A percentile compares a stretch with the other conserved stretches of the same genome.
These are phyloP conservation scores for Rattus norvegicus DNA, from an alignment of 2,113 vertebrate species.

Conservation along the genomic window GRCr8 NC_086022.1:58867001-58867500, in stretches of 20 bases:
- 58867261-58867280: background rate
- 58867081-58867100: conserved; percentile 28
- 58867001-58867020: background rate
- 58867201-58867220: background rate
- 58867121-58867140: background rate
- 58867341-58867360: background rate
- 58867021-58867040: conserved; percentile 6
- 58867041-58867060: background rate
- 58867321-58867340: background rate
- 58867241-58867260: background rate
- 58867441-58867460: background rate
- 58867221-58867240: background rate
- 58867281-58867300: background rate
- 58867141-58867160: background rate
- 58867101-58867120: conserved; percentile 8
- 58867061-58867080: background rate
- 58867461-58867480: background rate
- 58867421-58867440: background rate
- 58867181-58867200: conserved; percentile 9
- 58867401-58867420: background rate
- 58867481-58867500: background rate
- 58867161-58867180: background rate
- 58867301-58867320: background rate
- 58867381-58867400: background rate
- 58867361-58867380: background rate